Conservation (phyloP, 2,113 vertebrate species). For the Mixornis gularis region DNA sequence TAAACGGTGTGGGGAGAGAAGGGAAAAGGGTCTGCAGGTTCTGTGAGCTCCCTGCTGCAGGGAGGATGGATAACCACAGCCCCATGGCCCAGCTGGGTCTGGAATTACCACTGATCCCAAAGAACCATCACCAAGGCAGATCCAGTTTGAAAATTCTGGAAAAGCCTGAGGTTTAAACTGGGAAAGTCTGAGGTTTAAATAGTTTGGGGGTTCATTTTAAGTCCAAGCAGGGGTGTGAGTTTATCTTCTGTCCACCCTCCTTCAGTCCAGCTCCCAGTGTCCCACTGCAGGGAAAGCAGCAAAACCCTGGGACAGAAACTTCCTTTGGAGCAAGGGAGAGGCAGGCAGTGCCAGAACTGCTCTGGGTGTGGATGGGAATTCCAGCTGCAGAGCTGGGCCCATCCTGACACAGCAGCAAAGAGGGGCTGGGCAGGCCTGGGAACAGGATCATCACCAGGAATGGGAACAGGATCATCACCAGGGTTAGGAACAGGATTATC, state of each 20-base stretch:
- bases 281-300: neutral
- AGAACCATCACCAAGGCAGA: neutral
- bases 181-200: neutral
- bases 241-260: neutral
- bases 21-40: too few species aligned
- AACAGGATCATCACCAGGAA: too few species aligned
- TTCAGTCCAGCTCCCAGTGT: neutral
- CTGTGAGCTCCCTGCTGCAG: neutral
- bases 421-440: neutral
- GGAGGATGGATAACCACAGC: neutral
- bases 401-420: neutral
- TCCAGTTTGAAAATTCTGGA: neutral
- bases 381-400: neutral
- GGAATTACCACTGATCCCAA: neutral
- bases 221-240: neutral
- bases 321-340: neutral
- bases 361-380: neutral
- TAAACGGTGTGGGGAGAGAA: neutral
- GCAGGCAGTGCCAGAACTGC: neutral
- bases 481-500: neutral
- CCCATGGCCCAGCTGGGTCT: neutral
- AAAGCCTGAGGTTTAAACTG: neutral
- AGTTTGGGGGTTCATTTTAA: neutral
- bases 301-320: neutral
- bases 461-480: neutral